Percentiles rank a stretch among this genome's conserved stretches.
Conservation (phyloP, 2,113 vertebrate genomes). For the Saccopteryx leptura region DNA sequence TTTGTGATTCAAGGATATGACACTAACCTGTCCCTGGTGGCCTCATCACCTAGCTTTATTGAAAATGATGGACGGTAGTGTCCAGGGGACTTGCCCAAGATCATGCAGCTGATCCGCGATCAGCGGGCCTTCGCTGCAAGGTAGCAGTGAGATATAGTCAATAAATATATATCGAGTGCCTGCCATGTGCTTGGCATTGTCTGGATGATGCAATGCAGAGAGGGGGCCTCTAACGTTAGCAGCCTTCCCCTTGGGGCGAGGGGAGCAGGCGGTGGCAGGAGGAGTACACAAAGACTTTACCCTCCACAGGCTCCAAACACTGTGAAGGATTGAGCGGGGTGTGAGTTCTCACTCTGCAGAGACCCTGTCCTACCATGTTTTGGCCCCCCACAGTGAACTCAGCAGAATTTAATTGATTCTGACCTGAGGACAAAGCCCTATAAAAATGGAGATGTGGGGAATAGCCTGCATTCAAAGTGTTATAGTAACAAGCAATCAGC, state of each 20-base stretch:
- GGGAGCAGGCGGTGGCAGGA: neutral
- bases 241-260: neutral
- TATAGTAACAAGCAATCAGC: neutral
- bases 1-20: neutral
- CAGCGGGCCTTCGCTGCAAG: fast-evolving
- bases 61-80: fast-evolving
- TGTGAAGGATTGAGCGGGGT: neutral
- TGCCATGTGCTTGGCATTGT: neutral
- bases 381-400: neutral
- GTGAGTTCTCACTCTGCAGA: neutral
- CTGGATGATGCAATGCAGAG: neutral
- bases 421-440: neutral
- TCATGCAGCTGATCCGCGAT: no score
- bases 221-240: neutral
- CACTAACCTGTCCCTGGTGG: fast-evolving
- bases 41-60: neutral
- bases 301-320: neutral
- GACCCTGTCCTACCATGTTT: neutral
- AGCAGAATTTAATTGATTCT: neutral
- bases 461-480: neutral
- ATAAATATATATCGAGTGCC: neutral
- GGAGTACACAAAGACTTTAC: neutral
- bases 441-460: neutral
- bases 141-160: neutral
- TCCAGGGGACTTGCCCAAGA: neutral